Evolutionary conservation across 2,113 vertebrate species (phyloP).

Genomic region (Etheostoma spectabile): DNA sequence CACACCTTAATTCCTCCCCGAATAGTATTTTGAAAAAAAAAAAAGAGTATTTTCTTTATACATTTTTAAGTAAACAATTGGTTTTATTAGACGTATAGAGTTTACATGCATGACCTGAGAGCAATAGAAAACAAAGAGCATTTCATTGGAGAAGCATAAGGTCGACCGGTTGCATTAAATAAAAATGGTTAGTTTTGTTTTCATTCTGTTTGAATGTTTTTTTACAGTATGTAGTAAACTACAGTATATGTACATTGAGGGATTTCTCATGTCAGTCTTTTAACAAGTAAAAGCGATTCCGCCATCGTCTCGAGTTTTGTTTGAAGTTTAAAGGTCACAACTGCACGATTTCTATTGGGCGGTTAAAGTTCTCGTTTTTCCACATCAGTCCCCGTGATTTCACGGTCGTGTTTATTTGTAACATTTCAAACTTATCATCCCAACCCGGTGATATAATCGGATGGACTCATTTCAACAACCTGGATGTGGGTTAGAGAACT

Average conservation of each 20-base stretch:
- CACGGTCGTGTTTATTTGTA: conserved; percentile 34
- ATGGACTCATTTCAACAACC: conserved; percentile 9
- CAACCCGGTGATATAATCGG: background rate
- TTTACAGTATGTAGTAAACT: conserved; percentile 7
- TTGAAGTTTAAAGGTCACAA: conserved; percentile 20
- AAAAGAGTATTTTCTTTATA: conserved; percentile 78
- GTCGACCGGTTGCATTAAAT: conserved; percentile 28
- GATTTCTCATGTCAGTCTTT: conserved; percentile 3
- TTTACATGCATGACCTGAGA: conserved; percentile 80
- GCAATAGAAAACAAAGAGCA: conserved; percentile 74
- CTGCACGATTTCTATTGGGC: conserved; percentile 8
- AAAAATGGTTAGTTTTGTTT: conserved; percentile 25
- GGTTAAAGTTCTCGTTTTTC: background rate
- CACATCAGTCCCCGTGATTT: background rate
- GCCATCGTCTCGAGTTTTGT: conserved; percentile 15
- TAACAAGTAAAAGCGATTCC: conserved; percentile 2
- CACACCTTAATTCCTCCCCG: conserved; percentile 75
- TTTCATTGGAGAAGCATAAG: conserved; percentile 43
- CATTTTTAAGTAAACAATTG: conserved; percentile 70
- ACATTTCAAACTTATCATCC: conserved; percentile 45
- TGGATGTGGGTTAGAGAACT: conserved; percentile 48
- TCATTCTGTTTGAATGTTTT: conserved; percentile 29
- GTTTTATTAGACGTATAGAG: conserved; percentile 70
- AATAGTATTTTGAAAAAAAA: conserved; percentile 76
- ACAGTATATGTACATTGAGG: conserved; percentile 10